phyloP scores from a whole-genome alignment of 2,113 vertebrate species.

The Mus pahari region DNA sequence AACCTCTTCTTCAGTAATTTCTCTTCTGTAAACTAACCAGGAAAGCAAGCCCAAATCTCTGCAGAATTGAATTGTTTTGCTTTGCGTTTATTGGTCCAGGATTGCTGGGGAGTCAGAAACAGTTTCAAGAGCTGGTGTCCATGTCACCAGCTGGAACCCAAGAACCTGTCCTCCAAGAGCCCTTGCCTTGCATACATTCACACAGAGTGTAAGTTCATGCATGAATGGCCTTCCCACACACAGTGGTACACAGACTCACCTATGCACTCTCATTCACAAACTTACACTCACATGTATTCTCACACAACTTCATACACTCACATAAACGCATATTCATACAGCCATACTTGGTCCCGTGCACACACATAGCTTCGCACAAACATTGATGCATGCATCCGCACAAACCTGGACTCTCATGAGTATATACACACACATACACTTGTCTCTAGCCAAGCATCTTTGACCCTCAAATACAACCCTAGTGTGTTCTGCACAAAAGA shows the following conservation, averaged over 20 bases:
- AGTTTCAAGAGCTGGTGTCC: constrained; percentile 18
- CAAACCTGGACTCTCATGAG: neutral
- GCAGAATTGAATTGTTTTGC: constrained; percentile 36
- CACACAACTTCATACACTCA: neutral
- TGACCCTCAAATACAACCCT: neutral
- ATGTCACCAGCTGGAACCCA: constrained; percentile 59
- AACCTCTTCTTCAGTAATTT: constrained; percentile 28
- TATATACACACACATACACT: neutral
- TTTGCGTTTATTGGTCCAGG: constrained; percentile 57
- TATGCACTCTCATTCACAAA: neutral
- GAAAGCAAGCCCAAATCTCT: constrained; percentile 7
- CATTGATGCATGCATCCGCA: neutral
- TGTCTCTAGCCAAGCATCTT: neutral
- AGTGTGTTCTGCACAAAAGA: neutral
- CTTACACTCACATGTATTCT: neutral
- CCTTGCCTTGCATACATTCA: neutral
- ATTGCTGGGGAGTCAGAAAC: constrained; percentile 10
- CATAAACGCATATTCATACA: neutral
- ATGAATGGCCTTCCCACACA: neutral
- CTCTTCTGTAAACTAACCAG: neutral
- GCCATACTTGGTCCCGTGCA: neutral
- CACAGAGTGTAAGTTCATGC: neutral
- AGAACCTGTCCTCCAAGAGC: neutral
- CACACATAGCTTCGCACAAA: neutral
- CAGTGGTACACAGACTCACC: neutral